Base-by-base conservation (phyloP, 2,888 invertebrate species). In the Anaspis maculata region DNA sequence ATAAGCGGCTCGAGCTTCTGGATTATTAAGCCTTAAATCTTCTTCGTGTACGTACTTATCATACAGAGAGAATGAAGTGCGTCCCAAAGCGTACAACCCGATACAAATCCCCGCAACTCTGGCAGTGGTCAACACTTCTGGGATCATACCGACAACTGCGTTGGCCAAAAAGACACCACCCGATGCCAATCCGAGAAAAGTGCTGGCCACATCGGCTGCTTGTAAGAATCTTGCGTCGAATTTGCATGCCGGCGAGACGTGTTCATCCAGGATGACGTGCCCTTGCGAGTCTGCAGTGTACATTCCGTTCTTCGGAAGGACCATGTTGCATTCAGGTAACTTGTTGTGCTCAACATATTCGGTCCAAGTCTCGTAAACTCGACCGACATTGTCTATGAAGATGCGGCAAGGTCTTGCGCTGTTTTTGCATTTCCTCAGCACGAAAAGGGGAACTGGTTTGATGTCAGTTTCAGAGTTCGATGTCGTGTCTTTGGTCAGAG, bases 1-100 rank as follows among this genome's bases (percentile, higher is more conserved):
- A 66, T 76, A 76, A 33, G 74, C 74, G 28, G 71, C 71, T 9
- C 76, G 66, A 0, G 76, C 74, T 38, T 75, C 75, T 0, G 71
- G 51, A 47, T 74, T 69, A 13, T 59, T 59, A 1, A 72, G 66
- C 41, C 69, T 71, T 32, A 74, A 63, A 10, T n/a, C n/a, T n/a
- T n/a, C n/a, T n/a, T n/a, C n/a, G 57, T 74, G 74, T 13, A 48
- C 49, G 13, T 49, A 61, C 32, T 73, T 62, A 50, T 74, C 74
- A 22, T 59, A 62, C 5, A 74, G 50, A 43, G 67, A 66, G 1
- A 68, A 39, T 0, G 68, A 64, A 7, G 73, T 73, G 5, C 73
- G 56, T 3, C 70, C 64, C 1, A 73, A 59, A 1, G 73, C 70
- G 46, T 74, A 74, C 1, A 70, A 27, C 0, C 74, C 74, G 7